Evolutionary conservation across 2,113 vertebrate species (phyloP), one percentile per base, ranked within the genome.

Genomic region (Pangasianodon gigas): DNA sequence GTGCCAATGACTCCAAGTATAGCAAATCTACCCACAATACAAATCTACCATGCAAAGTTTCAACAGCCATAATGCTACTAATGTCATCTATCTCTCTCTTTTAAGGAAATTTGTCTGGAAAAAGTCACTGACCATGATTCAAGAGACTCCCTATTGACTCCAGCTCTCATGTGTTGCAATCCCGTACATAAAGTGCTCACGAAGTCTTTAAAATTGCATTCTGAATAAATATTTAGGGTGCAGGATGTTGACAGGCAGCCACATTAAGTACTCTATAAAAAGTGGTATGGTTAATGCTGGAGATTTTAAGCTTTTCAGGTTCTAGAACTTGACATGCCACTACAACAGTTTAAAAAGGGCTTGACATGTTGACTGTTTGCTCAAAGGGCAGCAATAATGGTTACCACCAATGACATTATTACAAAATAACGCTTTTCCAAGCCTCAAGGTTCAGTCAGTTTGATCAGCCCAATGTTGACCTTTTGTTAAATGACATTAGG

Each of bases 401-500:
- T 46, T 75, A 75, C 18, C 7, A 77, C 13, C 10, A 75, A 26
- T 16, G 51, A 24, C 21, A 52, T 56, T 87, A 87, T 60, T 60
- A 48, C 52, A 65, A 14, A 56, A 29, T 9, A n/a, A 26, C 46
- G n/a, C 54, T 60, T 60, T 87, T 6, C 0, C 14, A 41, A 58
- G 16, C 37, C 69, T 86, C 21, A 41, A 16, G 21, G 71, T 41
- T 37, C n/a, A 32, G 29, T n/a, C 13, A 19, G 67, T 32, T 32
- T 14, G n/a, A 62, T 62, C 58, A 26, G 58, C 5, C 32, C 51
- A 54, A 82, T 54, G 51, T 86, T 69, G 11, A 44, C 60, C 46
- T 74, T 62, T 84, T 48, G 56, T 74, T 86, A 32, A 86, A 74
- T 11, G 67, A 52, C n/a, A 71, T 74, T 56, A 52, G 48, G n/a